Conservation (phyloP, 1,140 invertebrate genomes). For the Elysia chlorotica region DNA sequence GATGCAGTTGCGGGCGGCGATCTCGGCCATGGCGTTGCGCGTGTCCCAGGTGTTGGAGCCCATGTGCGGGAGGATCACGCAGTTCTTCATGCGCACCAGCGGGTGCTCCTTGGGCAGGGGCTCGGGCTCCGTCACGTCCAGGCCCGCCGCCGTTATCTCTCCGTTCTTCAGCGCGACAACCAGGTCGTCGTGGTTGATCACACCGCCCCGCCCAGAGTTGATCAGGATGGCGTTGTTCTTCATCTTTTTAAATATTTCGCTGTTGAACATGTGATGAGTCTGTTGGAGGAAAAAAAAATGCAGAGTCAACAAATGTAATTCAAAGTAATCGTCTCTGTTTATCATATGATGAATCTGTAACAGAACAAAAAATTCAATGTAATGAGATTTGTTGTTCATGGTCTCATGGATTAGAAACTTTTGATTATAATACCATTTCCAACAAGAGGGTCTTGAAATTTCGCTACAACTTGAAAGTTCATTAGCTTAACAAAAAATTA, state of each 20-base stretch:
- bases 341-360: too few species aligned
- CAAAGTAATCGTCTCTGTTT: too few species aligned
- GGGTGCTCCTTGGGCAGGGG: slow-evolving; percentile 82
- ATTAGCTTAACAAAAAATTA: too few species aligned
- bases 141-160: slow-evolving; percentile 80
- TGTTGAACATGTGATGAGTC: slow-evolving; percentile 43
- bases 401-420: too few species aligned
- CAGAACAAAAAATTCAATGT: too few species aligned
- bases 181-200: slow-evolving; percentile 55
- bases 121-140: slow-evolving; percentile 93
- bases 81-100: slow-evolving; percentile 79
- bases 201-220: slow-evolving; percentile 56
- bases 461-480: too few species aligned
- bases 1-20: slow-evolving; percentile 87
- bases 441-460: too few species aligned
- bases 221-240: slow-evolving; percentile 57
- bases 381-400: too few species aligned
- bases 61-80: slow-evolving; percentile 89
- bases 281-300: too few species aligned
- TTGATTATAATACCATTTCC: too few species aligned
- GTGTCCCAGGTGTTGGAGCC: slow-evolving; percentile 87
- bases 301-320: too few species aligned
- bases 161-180: slow-evolving; percentile 71
- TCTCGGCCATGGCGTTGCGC: slow-evolving; percentile 78
- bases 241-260: slow-evolving; percentile 47